These are phyloP conservation scores for Tinea semifulvella DNA, from an alignment of 2,888 invertebrate species.

Conservation along the genomic window DNA sequence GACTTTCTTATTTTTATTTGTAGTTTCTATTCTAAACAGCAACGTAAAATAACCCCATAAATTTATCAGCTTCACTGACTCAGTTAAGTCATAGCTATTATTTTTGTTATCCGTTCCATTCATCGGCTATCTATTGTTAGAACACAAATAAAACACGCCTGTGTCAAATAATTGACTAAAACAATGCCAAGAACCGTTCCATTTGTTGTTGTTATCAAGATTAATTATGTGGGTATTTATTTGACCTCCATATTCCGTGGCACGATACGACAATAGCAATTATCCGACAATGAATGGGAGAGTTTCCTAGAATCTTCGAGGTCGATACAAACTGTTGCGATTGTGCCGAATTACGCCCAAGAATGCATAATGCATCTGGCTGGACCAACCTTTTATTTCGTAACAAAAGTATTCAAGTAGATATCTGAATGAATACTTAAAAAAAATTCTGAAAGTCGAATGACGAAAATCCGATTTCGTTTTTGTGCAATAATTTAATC, in stretches of 20 bases:
- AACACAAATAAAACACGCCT: constrained; percentile 8
- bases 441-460: neutral
- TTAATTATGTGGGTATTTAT: constrained; percentile 40
- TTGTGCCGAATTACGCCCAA: neutral
- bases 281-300: constrained; percentile 39
- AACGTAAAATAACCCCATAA: too few relatives aligned
- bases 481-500: neutral
- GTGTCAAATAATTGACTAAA: constrained; percentile 17
- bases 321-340: constrained; percentile 16
- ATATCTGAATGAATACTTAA: neutral
- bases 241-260: constrained; percentile 42
- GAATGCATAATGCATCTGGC: neutral
- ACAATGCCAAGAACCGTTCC: constrained; percentile 37
- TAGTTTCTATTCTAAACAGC: too few relatives aligned
- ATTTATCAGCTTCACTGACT: too few relatives aligned
- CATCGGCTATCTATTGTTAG: constrained; percentile 6
- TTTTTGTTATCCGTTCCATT: constrained; percentile 10
- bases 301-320: constrained; percentile 34
- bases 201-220: constrained; percentile 33
- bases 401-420: neutral
- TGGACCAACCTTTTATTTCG: neutral
- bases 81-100: too few relatives aligned
- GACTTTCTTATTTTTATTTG: too few relatives aligned
- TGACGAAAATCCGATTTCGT: neutral
- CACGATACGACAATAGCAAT: constrained; percentile 40